These are phyloP conservation scores for Thripadectes ignobilis DNA, from an alignment of 2,797 vertebrate genomes.

Conservation along the genomic window DNA sequence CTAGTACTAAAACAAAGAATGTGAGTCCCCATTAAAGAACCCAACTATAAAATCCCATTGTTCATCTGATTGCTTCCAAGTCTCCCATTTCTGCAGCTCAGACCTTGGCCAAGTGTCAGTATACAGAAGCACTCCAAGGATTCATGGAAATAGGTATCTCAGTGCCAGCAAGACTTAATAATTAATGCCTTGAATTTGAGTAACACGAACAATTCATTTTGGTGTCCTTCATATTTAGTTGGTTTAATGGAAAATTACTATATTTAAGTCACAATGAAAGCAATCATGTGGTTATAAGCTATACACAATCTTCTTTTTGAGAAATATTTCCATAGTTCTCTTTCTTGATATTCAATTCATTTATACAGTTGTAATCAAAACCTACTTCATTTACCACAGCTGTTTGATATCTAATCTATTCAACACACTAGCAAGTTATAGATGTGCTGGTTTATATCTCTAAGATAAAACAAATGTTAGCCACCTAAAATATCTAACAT, in stretches of 20 bases:
- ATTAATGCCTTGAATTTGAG: not conserved
- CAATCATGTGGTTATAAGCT: not conserved
- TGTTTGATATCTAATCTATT: conserved; percentile 52
- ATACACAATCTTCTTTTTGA: not conserved
- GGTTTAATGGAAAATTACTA: not conserved
- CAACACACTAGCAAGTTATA: conserved; percentile 31
- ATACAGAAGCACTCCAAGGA: not conserved
- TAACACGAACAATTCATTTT: not conserved
- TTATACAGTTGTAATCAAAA: conserved; percentile 36
- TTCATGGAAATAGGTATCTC: not conserved
- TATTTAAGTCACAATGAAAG: not conserved
- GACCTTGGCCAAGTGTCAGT: not conserved
- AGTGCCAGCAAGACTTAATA: not conserved
- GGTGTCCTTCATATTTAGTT: not conserved
- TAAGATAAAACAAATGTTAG: conserved; percentile 54
- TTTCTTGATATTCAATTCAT: conserved; percentile 13
- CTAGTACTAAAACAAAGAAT: not conserved
- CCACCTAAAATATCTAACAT: conserved; percentile 24
- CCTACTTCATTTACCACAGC: conserved; percentile 39
- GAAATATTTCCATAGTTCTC: not conserved
- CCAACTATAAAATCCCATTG: not conserved
- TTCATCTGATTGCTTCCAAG: not conserved
- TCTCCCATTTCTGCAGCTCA: not conserved
- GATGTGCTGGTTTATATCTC: conserved; percentile 45
- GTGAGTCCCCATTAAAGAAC: not conserved